Conservation (phyloP, 2,888 invertebrate species). For the Sepiola atlantica region DNA sequence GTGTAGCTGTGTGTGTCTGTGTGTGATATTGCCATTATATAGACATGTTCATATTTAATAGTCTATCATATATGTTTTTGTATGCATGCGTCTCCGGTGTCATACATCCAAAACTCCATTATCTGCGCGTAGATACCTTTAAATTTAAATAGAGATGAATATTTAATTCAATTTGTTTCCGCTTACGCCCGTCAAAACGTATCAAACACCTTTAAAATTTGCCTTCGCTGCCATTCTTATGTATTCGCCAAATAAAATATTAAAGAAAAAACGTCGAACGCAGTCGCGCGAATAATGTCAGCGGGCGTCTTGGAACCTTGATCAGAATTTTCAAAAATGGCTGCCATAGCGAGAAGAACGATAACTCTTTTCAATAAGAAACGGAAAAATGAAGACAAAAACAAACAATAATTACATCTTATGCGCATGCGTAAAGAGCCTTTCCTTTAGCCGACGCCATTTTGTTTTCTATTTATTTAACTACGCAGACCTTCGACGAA, state of each 20-base stretch:
- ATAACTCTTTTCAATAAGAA: background rate
- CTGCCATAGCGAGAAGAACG: background rate
- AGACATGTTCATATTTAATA: too few species aligned
- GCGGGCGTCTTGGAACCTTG: background rate
- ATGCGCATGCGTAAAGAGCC: background rate
- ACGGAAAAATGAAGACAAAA: background rate
- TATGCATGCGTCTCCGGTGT: background rate
- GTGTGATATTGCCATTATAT: too few species aligned
- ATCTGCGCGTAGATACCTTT: background rate
- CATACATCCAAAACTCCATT: background rate
- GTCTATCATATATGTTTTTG: too few species aligned
- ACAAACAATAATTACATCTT: background rate
- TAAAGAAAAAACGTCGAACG: background rate
- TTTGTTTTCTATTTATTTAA: background rate
- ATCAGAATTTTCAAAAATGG: background rate
- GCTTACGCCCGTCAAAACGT: background rate
- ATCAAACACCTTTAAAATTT: constrained; percentile 2
- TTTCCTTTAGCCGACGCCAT: background rate
- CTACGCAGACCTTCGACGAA: background rate
- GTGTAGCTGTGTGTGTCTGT: too few species aligned
- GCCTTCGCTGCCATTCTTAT: background rate
- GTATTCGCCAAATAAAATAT: too few species aligned
- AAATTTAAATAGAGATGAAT: background rate
- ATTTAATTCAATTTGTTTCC: background rate
- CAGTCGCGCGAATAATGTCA: background rate